Conservation (phyloP, 1,140 invertebrate species). For the Protaetia brevitarsis region DNA sequence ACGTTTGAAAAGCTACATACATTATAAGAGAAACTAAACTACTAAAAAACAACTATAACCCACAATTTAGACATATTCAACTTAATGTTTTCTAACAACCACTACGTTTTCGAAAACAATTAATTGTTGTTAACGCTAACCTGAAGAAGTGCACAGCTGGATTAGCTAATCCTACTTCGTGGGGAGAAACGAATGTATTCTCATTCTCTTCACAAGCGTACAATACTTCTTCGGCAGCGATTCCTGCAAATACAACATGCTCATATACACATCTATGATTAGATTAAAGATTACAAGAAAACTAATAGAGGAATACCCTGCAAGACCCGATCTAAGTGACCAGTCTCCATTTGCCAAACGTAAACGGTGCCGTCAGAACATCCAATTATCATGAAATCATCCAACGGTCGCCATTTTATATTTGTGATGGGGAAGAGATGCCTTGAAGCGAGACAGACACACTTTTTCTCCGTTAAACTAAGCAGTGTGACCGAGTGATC, state of each 20-base stretch:
- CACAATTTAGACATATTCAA: neutral
- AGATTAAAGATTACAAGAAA: neutral
- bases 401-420: constrained; percentile 95
- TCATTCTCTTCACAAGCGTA: constrained; percentile 90
- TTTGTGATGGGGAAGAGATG: constrained; percentile 95
- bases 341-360: constrained; percentile 99
- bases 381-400: constrained; percentile 98
- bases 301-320: constrained; percentile 58
- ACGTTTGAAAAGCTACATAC: too few species aligned
- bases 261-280: neutral
- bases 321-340: constrained; percentile 92
- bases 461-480: constrained; percentile 90
- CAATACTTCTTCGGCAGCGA: constrained; percentile 94
- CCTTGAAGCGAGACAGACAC: constrained; percentile 90
- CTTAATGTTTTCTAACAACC: neutral
- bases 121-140: constrained; percentile 42
- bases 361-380: constrained; percentile 97
- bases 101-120: neutral
- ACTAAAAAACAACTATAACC: too few species aligned
- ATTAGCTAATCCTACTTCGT: constrained; percentile 81
- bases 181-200: constrained; percentile 52
- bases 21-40: neutral
- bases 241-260: constrained; percentile 56
- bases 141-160: constrained; percentile 91
- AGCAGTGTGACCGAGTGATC: constrained; percentile 96